Conservation (phyloP, 2,797 vertebrate species). For the Capromys pilorides region DNA sequence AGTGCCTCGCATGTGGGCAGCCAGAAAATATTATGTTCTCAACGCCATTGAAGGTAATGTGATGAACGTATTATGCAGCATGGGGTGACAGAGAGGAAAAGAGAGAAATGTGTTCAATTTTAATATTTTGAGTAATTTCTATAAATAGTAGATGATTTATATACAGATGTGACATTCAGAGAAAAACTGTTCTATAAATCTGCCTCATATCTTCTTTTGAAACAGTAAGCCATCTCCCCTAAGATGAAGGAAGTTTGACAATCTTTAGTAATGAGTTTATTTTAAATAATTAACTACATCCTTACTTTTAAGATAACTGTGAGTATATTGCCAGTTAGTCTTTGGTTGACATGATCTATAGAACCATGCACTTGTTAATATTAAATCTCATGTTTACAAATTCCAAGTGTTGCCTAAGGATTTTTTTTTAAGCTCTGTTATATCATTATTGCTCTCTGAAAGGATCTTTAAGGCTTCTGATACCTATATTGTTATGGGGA, state of each 20-base stretch:
- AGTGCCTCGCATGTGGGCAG: neutral
- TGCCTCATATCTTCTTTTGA: neutral
- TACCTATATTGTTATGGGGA: neutral
- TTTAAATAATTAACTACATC: neutral
- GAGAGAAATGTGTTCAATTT: neutral
- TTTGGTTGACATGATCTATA: slow-evolving; percentile 4
- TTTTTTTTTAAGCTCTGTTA: neutral
- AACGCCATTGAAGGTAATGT: neutral
- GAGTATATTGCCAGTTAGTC: neutral
- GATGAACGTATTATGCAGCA: neutral
- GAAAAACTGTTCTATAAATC: neutral
- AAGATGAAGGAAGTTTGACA: neutral
- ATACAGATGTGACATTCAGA: slow-evolving; percentile 16
- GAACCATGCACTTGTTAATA: neutral
- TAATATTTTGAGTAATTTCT: slow-evolving; percentile 1
- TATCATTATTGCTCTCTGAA: neutral
- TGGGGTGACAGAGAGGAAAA: neutral
- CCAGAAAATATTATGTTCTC: neutral
- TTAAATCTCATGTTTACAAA: slow-evolving; percentile 26
- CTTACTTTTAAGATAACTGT: slow-evolving; percentile 26
- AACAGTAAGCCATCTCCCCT: neutral
- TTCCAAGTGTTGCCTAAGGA: neutral
- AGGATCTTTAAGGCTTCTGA: neutral
- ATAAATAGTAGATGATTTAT: neutral
- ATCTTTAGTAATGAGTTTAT: neutral